Base-by-base conservation (phyloP, 2,888 invertebrate genomes). In the Argyra leucocephala region DNA sequence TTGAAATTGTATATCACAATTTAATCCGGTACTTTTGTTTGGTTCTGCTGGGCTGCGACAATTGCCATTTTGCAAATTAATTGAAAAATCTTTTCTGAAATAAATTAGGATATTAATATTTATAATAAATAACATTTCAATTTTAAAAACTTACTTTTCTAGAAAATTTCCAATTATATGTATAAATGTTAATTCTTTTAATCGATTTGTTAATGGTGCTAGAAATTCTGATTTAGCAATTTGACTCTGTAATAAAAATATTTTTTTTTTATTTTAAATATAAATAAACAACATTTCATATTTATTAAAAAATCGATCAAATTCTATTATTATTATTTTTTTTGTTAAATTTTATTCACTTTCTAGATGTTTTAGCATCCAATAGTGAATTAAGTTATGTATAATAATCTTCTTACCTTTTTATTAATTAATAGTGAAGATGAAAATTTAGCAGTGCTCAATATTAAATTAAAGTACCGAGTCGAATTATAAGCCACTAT, bases 161-260 rank as follows among this genome's bases (percentile, higher is more conserved):
- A 48, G 2, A n/a, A 48, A 48, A 12, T 15, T 48, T 48, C 48
- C 48, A 48, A 9, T 48, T 48, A 48, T 12, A 48, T 48, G 48
- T 12, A 48, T 48, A n/a, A 48, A 48, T 48, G 48, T 48, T 48
- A 48, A 48, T 48, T 48, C 48, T 48, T 48, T 48, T n/a, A 48
- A n/a, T 48, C 48, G 48, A 48, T 48, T 48, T 48, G 48, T 48
- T 48, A 48, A 48, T 48, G 48, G 7, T 48, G 48, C 48, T 48
- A 48, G 18, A 48, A 48, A 48, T 48, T 48, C 18, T 48, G 48
- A 48, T 48, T 15, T 48, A 15, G 48, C 48, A 48, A 48, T 12
- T 3, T 48, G 48, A 18, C 15, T 48, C 48, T 48, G 31, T 31
- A 48, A 48, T 18, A 48, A 48, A n/a, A 48, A 48, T 37, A 10